phyloP scores from a whole-genome alignment of 2,797 vertebrate species.

The Arrhamphus sclerolepis region DNA sequence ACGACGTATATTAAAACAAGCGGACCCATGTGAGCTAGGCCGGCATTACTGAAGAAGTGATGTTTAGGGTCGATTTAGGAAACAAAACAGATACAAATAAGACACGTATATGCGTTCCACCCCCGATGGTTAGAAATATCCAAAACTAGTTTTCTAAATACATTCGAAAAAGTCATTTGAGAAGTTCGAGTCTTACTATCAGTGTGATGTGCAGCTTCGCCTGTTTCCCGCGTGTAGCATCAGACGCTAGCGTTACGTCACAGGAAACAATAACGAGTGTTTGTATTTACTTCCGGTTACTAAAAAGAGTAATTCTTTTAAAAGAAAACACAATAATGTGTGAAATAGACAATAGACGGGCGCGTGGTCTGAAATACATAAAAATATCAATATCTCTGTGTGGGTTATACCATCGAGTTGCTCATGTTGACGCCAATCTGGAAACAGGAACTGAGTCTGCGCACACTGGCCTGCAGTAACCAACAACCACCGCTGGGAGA shows the following conservation, averaged over 20 bases:
- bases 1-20: not conserved
- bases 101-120: rapidly evolving
- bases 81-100: not conserved
- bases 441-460: not conserved
- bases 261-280: slow-evolving; percentile 51
- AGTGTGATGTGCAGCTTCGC: slow-evolving; percentile 41
- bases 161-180: not conserved
- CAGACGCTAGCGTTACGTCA: slow-evolving; percentile 70
- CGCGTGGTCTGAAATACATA: rapidly evolving
- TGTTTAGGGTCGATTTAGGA: not conserved
- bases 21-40: slow-evolving; percentile 42
- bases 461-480: slow-evolving; percentile 23
- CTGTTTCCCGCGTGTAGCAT: slow-evolving; percentile 86
- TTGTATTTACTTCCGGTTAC: slow-evolving; percentile 67
- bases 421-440: not conserved
- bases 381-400: rapidly evolving
- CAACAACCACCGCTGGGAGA: slow-evolving; percentile 50
- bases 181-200: slow-evolving; percentile 66
- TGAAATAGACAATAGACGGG: rapidly evolving
- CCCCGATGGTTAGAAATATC: rapidly evolving
- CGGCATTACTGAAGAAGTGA: slow-evolving; percentile 37
- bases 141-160: rapidly evolving
- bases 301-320: not conserved
- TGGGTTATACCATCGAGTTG: rapidly evolving
- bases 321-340: not conserved